phyloP scores from a whole-genome alignment of 2,113 vertebrate genomes.

The Sardina pilchardus region DNA sequence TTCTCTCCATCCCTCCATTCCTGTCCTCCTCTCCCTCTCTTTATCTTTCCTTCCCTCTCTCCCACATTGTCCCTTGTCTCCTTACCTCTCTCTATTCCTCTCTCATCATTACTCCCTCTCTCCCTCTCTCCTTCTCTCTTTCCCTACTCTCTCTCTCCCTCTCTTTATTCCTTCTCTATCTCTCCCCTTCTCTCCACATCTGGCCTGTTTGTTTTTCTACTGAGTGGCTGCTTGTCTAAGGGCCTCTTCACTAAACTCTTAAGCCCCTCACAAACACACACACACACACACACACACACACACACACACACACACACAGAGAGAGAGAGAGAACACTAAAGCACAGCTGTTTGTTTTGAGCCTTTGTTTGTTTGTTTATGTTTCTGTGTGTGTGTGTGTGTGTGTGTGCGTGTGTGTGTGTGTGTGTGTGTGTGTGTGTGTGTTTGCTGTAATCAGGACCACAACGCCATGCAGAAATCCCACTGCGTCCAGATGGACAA shows the following conservation, averaged over 20 bases:
- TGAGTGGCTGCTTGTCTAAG: neutral
- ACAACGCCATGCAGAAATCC: constrained; percentile 91
- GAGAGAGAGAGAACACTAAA: no score
- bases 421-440: neutral
- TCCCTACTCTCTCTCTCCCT: neutral
- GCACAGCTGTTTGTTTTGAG: neutral
- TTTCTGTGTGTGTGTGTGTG: neutral
- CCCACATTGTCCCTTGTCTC: neutral
- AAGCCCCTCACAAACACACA: neutral
- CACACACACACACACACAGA: neutral
- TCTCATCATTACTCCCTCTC: neutral
- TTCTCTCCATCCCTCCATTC: neutral
- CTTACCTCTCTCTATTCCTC: neutral
- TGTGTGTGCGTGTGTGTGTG: neutral
- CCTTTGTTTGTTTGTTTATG: neutral
- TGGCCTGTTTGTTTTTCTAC: neutral
- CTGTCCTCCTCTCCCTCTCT: neutral
- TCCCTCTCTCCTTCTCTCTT: neutral
- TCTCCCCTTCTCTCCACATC: neutral
- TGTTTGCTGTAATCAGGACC: constrained; percentile 73
- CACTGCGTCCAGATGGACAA: constrained; percentile 96
- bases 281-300: neutral
- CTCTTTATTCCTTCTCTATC: neutral
- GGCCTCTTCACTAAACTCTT: neutral
- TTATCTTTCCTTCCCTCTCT: neutral